phyloP scores from a whole-genome alignment of 2,797 vertebrate species.

The Steatocranus sp. region DNA sequence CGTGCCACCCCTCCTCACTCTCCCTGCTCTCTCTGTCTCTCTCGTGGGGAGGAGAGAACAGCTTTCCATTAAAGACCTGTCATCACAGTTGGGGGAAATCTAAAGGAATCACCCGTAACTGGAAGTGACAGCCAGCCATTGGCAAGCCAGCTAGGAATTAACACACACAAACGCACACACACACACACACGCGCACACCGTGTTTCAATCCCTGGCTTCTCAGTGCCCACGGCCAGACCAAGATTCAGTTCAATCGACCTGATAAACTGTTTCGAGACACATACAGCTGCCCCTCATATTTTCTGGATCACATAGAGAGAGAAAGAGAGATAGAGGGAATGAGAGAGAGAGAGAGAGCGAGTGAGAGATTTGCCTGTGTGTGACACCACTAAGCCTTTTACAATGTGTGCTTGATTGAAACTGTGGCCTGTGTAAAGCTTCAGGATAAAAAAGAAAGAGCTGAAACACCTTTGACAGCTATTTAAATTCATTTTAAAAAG shows the following conservation, averaged over 20 bases:
- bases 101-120: slow-evolving; percentile 80
- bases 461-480: not conserved
- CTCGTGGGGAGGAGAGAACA: slow-evolving; percentile 46
- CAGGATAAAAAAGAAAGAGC: not conserved
- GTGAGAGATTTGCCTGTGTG: not conserved
- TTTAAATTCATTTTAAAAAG: not conserved
- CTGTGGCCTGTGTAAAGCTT: not conserved
- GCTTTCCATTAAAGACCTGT: slow-evolving; percentile 65
- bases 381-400: not conserved
- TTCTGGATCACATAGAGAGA: slow-evolving; percentile 11
- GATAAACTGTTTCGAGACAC: slow-evolving; percentile 2
- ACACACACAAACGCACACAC: slow-evolving; percentile 13
- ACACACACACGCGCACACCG: slow-evolving; percentile 29
- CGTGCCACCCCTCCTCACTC: slow-evolving; percentile 47
- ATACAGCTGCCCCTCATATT: not conserved
- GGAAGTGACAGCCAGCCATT: slow-evolving; percentile 71
- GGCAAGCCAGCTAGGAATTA: slow-evolving; percentile 75
- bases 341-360: not conserved
- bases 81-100: slow-evolving; percentile 73
- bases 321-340: not conserved
- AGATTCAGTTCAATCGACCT: slow-evolving; percentile 6
- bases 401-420: not conserved
- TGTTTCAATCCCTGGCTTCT: slow-evolving; percentile 43
- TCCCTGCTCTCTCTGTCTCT: slow-evolving; percentile 23
- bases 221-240: slow-evolving; percentile 9